A percentile compares a stretch with the other conserved stretches of the same genome.
These are phyloP conservation scores for Seira musarum DNA, from an alignment of 2,888 invertebrate genomes.

Conservation along the genomic window DNA sequence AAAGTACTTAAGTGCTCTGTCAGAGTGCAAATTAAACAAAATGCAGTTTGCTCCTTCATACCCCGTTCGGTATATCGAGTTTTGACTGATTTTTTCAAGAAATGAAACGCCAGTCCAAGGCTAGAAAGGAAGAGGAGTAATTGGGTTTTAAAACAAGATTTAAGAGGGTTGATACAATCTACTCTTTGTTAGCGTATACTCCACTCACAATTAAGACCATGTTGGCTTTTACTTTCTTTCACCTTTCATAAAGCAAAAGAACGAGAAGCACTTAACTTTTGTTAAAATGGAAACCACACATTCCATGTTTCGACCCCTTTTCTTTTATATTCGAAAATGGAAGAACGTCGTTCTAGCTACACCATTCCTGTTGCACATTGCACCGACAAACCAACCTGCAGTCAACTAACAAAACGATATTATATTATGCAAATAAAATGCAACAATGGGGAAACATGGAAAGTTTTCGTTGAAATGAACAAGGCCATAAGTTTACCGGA, in stretches of 20 bases:
- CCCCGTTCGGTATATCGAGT: no score
- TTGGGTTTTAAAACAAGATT: constrained; percentile 46
- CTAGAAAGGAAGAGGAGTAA: constrained; percentile 21
- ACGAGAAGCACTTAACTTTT: no score
- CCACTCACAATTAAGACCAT: background rate
- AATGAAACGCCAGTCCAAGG: background rate
- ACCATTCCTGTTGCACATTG: constrained; percentile 6
- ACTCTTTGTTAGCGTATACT: background rate
- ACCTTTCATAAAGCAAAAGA: background rate
- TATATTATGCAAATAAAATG: constrained; percentile 2
- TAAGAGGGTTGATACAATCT: constrained; percentile 29
- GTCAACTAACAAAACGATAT: background rate
- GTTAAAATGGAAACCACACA: no score
- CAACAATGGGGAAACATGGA: background rate
- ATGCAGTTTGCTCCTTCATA: no score
- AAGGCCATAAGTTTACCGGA: background rate
- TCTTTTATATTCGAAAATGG: no score
- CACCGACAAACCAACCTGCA: background rate
- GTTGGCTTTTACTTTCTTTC: background rate
- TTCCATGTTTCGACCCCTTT: no score
- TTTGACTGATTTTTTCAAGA: no score
- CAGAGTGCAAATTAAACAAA: no score
- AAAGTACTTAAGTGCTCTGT: no score
- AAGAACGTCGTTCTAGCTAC: no score
- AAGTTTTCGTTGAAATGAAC: background rate